Conservation (phyloP, 2,113 vertebrate genomes). For the Thunnus thynnus region DNA sequence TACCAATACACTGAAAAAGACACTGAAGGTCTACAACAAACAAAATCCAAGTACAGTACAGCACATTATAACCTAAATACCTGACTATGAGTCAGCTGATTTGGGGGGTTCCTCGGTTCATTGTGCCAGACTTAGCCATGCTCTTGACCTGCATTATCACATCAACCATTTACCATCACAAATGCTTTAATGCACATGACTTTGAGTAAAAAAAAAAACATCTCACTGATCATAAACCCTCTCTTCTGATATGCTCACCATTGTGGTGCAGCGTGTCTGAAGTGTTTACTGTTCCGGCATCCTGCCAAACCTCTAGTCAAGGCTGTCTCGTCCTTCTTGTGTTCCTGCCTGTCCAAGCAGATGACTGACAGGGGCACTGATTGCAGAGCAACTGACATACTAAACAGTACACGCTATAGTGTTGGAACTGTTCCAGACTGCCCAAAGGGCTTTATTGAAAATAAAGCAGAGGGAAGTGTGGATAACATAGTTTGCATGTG, state of each 20-base stretch:
- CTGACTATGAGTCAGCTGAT: background rate
- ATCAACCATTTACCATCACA: slow-evolving; percentile 20
- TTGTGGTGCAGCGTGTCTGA: slow-evolving; percentile 6
- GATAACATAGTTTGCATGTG: slow-evolving; percentile 1
- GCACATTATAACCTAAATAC: slow-evolving; percentile 13
- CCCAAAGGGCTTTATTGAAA: slow-evolving; percentile 4
- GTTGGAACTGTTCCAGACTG: background rate
- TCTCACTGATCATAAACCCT: slow-evolving; percentile 47
- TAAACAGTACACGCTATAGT: slow-evolving; percentile 39
- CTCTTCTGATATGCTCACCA: slow-evolving; percentile 5
- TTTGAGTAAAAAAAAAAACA: slow-evolving; percentile 32
- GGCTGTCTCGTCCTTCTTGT: slow-evolving; percentile 53
- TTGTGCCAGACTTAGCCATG: background rate
- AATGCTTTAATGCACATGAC: slow-evolving; percentile 7
- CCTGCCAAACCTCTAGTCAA: slow-evolving; percentile 51
- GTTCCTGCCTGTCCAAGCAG: slow-evolving; percentile 38
- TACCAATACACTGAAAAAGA: background rate
- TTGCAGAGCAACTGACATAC: slow-evolving; percentile 15
- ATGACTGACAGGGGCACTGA: slow-evolving; percentile 50
- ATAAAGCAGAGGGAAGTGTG: background rate
- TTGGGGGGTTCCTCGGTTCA: background rate
- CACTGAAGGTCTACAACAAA: background rate
- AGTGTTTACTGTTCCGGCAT: slow-evolving; percentile 49
- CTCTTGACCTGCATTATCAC: slow-evolving; percentile 41
- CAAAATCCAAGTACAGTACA: background rate